Evolutionary conservation across 92 coral and sea anemone genomes (phyloP).

Genomic region (Palythoa grandis): DNA sequence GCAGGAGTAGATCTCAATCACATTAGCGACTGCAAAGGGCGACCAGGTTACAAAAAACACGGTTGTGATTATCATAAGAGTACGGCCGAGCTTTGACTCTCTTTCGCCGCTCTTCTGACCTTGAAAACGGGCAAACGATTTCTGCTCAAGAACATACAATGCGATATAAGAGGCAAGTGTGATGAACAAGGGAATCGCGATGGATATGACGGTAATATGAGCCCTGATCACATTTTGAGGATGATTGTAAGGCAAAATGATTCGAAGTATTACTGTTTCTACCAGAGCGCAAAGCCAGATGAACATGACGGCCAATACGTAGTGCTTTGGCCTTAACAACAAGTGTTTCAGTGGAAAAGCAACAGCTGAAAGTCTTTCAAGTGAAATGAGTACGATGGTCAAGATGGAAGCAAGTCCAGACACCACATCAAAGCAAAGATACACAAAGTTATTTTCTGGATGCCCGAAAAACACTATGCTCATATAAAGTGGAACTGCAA

Average conservation of each 20-base stretch:
- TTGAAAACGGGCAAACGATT: conserved; percentile 32
- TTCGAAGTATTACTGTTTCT: conserved; percentile 39
- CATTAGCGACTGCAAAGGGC: conserved; percentile 59
- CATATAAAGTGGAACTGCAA: conserved; percentile 58
- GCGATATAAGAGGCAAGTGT: conserved; percentile 44
- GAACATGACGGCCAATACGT: conserved; percentile 28
- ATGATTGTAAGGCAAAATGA: conserved; percentile 37
- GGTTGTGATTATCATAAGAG: conserved; percentile 51
- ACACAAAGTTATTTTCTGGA: neutral
- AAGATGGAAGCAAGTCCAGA: conserved; percentile 58
- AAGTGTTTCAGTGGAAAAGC: conserved; percentile 52
- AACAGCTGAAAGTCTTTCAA: conserved; percentile 56
- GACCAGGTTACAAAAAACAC: conserved; percentile 58
- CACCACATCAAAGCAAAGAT: conserved; percentile 40
- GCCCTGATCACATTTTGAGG: conserved; percentile 40
- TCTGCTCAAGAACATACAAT: conserved; percentile 18
- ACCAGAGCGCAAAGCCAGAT: conserved; percentile 49
- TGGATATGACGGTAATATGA: conserved; percentile 46
- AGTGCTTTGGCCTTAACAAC: conserved; percentile 43
- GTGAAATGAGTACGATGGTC: conserved; percentile 53
- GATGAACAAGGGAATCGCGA: conserved; percentile 38
- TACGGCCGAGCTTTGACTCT: conserved; percentile 54
- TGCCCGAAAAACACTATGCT: conserved; percentile 38
- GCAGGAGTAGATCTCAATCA: conserved; percentile 49
- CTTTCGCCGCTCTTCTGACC: conserved; percentile 46